Evolutionary conservation across 2,113 vertebrate genomes (phyloP), one percentile per base, ranked within the genome.

Genomic region (Ammodramus savannarum): DNA sequence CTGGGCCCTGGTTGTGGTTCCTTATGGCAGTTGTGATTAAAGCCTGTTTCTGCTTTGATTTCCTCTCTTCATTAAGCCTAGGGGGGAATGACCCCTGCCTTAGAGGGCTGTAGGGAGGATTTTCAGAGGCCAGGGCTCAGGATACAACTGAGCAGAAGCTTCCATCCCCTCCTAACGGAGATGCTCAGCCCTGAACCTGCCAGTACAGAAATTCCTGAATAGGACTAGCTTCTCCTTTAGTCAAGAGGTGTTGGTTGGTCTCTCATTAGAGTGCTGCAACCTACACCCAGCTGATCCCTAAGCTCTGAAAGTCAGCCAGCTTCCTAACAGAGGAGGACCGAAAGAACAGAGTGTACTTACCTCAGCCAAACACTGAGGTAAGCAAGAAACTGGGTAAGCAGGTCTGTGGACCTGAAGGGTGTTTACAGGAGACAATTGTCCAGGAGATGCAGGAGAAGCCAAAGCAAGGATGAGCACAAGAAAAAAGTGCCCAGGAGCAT

Each of bases 301-400:
- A 73, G 46, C 21, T 73, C 71, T 91, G 89, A 93, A 87, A 95
- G 67, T 10, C 78, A 87, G 81, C 54, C 89, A 97, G 51, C 55
- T 89, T 79, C 58, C 78, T 77, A 95, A 91, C 0, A 0, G 94
- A 82, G 94, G 61, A 92, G 71, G 32, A 75, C 26, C 0, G 0
- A 58, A n/a, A 82, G 89, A 93, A 96, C 89, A 87, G 82, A 62
- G 19, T 19, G 54, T 89, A 25, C 77, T 62, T 43, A 79, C 73
- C 54, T 87, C 66, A 94, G 84, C 58, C 68, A 76, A 92, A 74
- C 22, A 13, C 34, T 80, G 78, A 89, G 66, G 78, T 66, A 85
- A 96, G 80, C 74, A 46, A n/a, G 48, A 87, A 79, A 91, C 77
- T 93, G 87, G 94, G 65, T 76, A 39, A 94, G 78, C 89, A 93